Evolutionary conservation across 2,797 vertebrate genomes (phyloP), one percentile per base, ranked within the genome.

Genomic region (Luscinia megarhynchos): DNA sequence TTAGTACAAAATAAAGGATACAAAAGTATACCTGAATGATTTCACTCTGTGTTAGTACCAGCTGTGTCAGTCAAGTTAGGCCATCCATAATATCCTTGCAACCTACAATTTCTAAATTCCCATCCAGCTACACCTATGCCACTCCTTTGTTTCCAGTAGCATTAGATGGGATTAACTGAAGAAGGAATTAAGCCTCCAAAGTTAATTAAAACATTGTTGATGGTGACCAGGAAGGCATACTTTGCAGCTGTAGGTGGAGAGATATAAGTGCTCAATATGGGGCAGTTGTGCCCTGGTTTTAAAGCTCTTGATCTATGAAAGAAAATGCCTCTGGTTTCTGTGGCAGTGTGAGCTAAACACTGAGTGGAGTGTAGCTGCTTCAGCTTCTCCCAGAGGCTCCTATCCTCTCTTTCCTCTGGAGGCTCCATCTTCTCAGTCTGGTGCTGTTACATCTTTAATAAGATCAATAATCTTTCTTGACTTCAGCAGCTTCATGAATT

Each of bases 401-500:
- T 5, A 0, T 36, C 67, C 50, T 80, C 41, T 59, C 41, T 53
- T 63, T 78, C 40, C 84, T 84, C 73, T 73, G 77, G 74, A 86
- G 93, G 66, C 40, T 53, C n/a, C 7, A 1, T 94, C 87, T 79
- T 78, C 90, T 93, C 83, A 67, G 64, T 14, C 81, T 85, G 58
- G 30, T 74, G 90, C 75, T 91, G 38, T 61, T 95, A 68, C 87
- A 91, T 87, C 90, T 87, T 95, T 89, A 94, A 81, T 78, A 89
- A 84, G 84, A 95, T 93, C 93, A 96, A 94, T 93, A 92, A 89
- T 93, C 68, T 89, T 87, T 32, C 84, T 87, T 0, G 0, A 68
- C 12, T 81, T 89, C 53, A 93, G 90, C 84, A 87, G 87, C 92
- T 84, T 89, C 87, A 78, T 95, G 95, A 91, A 95, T 92, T 93